Conservation (phyloP, 2,888 invertebrate genomes). For the Bugula neritina region DNA sequence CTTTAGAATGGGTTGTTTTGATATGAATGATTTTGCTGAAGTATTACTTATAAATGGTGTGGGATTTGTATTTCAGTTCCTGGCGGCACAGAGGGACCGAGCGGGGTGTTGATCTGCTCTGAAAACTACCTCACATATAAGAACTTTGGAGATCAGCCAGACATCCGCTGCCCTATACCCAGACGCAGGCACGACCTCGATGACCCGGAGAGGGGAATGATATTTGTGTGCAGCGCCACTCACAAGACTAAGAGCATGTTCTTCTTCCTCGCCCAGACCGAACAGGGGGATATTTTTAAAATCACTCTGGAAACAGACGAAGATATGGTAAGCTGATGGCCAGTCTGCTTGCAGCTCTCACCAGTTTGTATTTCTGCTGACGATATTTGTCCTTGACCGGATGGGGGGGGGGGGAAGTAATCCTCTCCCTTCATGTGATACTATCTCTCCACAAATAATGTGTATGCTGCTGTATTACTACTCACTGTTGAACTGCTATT, state of each 20-base stretch:
- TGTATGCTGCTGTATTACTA: too few species aligned
- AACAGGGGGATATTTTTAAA: constrained; percentile 95
- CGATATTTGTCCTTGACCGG: not conserved
- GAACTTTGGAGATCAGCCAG: constrained; percentile 97
- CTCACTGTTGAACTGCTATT: too few species aligned
- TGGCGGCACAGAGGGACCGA: constrained; percentile 94
- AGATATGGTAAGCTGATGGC: constrained; percentile 66
- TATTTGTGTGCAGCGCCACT: constrained; percentile 96
- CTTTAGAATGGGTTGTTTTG: constrained; percentile 27
- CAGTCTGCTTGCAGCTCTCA: not conserved
- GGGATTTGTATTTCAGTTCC: constrained; percentile 56
- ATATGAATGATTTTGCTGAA: not conserved
- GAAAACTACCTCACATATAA: constrained; percentile 99
- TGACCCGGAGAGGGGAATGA: constrained; percentile 98
- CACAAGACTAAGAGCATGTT: constrained; percentile 99
- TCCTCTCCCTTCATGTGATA: too few species aligned
- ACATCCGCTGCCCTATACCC: constrained; percentile 90
- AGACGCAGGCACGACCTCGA: constrained; percentile 92
- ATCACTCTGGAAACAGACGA: constrained; percentile 94
- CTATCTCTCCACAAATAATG: too few species aligned
- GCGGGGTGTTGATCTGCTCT: constrained; percentile 95
- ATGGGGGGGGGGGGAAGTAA: too few species aligned
- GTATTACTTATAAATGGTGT: not conserved
- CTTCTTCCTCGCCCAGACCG: constrained; percentile 97
- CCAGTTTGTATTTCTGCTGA: not conserved